Conservation (phyloP, 2,113 vertebrate species). For the Tenebrosternarchus preto region DNA sequence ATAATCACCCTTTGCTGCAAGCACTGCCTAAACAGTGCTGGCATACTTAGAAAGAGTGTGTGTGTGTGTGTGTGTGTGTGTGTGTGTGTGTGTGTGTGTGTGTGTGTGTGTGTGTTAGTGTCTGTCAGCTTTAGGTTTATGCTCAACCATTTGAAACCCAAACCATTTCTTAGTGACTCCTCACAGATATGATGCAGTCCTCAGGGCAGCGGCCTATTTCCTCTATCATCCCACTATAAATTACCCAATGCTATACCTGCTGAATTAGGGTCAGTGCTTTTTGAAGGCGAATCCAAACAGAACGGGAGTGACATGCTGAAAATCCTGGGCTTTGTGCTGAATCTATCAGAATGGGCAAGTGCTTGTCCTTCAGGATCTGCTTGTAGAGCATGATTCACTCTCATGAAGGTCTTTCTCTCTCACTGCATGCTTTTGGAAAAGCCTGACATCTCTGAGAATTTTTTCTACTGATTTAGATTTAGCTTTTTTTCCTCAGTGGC, state of each 20-base stretch:
- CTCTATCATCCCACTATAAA: constrained; percentile 45
- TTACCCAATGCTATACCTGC: constrained; percentile 55
- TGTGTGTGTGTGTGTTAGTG: neutral
- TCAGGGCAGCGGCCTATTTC: constrained; percentile 60
- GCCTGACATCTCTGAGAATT: neutral
- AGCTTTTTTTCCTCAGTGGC: neutral
- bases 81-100: neutral
- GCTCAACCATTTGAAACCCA: constrained; percentile 39
- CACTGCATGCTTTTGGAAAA: neutral
- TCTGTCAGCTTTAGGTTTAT: constrained; percentile 8
- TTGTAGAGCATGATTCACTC: neutral
- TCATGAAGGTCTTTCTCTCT: neutral
- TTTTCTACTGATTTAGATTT: neutral
- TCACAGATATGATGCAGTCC: constrained; percentile 55
- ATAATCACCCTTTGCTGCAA: neutral
- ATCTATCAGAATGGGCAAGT: constrained; percentile 8
- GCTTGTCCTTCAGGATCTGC: neutral
- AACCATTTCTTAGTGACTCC: neutral
- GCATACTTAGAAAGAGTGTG: neutral
- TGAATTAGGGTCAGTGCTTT: constrained; percentile 60
- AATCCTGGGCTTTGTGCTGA: constrained; percentile 19
- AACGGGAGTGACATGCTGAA: constrained; percentile 8
- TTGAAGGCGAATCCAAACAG: constrained; percentile 46
- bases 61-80: neutral
- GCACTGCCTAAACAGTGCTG: neutral